Evolutionary conservation across 2,888 invertebrate genomes (phyloP), one percentile per base, ranked within the genome.

Genomic region (Apantesis nais): DNA sequence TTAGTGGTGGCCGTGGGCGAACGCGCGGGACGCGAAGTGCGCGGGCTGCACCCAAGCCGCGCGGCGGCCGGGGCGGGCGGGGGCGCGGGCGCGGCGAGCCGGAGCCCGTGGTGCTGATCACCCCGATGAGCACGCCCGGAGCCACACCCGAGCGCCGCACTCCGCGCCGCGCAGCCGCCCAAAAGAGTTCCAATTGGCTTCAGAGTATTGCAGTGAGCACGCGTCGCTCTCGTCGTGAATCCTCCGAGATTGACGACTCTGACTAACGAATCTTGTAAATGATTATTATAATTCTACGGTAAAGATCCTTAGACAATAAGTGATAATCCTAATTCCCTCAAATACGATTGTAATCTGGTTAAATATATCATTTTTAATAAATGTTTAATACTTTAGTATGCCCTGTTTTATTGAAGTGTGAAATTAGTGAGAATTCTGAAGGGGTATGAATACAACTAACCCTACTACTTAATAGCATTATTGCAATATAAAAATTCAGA

Each of bases 191-290:
- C 60, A 84, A 88, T n/a, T 91, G 90, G 92, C 83, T 93, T 64
- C 91, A 93, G 76, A 90, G 80, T 73, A 80, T 90, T 75, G 81
- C 91, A 16, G 84, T 86, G 11, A 82, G 74, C 74, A 76, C 86
- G 12, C 88, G 89, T 12, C 87, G 89, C 34, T 66, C 66, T 41
- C 85, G 88, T 0, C 85, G 88, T 25, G 84, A 85, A 65, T 90
- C 91, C 14, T 89, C 89, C 0, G 93, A 92, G 62, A 92, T 93
- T 29, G 93, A 92, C n/a, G 86, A 91, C 67, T 93, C 93, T 0
- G 93, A 93, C 76, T 93, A 83, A 89, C 29, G 16, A 37, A 8
- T 34, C n/a, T 34, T 58, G 12, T 41, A 41, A 39, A 44, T 31
- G 37, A 55, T 58, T 19, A 34, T 1, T 44, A 1, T n/a, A n/a